These are phyloP conservation scores for Dermochelys coriacea DNA, from an alignment of 2,797 vertebrate species.

Conservation along the genomic window DNA sequence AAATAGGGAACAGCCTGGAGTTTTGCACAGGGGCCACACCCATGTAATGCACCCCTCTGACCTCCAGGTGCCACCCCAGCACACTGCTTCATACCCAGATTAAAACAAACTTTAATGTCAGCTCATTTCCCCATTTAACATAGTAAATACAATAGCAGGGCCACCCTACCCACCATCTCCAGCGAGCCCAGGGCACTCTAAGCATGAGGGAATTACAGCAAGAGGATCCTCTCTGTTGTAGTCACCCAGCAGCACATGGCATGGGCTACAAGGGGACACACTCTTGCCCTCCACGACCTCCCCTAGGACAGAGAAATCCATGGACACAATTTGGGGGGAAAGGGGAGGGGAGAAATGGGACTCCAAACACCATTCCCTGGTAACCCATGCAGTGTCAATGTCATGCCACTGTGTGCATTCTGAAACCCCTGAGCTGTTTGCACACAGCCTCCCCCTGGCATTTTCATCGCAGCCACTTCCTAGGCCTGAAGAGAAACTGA, in stretches of 20 bases:
- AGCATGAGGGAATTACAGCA: not conserved
- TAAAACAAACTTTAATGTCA: not conserved
- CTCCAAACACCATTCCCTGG: not conserved
- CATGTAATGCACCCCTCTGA: not conserved
- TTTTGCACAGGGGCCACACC: not conserved
- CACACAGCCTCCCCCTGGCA: not conserved
- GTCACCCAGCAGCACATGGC: not conserved
- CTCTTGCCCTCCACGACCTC: not conserved
- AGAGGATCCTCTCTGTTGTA: not conserved
- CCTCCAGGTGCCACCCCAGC: not conserved
- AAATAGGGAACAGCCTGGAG: not conserved
- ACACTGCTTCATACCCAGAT: not conserved
- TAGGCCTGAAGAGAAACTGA: not conserved
- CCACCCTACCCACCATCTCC: fast-evolving
- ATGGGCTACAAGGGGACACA: not conserved
- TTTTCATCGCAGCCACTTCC: not conserved
- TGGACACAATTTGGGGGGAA: not conserved
- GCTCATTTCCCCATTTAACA: not conserved
- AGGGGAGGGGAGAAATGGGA: not conserved
- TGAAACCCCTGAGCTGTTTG: not conserved
- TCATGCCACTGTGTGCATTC: not conserved
- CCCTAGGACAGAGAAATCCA: not conserved
- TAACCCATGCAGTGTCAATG: not conserved
- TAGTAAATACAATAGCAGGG: fast-evolving
- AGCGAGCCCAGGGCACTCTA: not conserved